phyloP scores from a whole-genome alignment of 2,797 vertebrate genomes.

The Schizopygopsis pylzovi region DNA sequence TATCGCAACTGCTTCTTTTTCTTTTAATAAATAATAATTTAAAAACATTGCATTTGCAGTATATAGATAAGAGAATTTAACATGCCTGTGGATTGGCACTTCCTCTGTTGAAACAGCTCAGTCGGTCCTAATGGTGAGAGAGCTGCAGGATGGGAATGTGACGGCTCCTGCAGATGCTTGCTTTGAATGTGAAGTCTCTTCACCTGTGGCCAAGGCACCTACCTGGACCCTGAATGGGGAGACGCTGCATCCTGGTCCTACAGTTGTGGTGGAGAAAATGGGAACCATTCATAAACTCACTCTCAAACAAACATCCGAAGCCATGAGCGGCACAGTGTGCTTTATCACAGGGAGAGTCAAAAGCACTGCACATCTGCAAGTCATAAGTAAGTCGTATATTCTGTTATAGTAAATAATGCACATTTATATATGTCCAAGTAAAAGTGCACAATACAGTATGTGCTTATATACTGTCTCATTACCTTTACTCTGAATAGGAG shows the following conservation, averaged over 20 bases:
- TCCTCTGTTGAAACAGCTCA: conserved; percentile 68
- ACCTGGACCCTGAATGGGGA: conserved; percentile 81
- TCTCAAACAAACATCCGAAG: conserved; percentile 69
- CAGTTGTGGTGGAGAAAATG: conserved; percentile 74
- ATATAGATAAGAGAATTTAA: neutral
- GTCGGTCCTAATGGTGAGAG: conserved; percentile 70
- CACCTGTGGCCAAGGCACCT: conserved; percentile 65
- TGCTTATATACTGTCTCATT: neutral
- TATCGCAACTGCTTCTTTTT: neutral
- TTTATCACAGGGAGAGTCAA: conserved; percentile 75
- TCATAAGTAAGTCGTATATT: conserved; percentile 66
- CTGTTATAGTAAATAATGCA: neutral
- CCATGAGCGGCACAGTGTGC: conserved; percentile 78
- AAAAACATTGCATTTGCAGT: neutral
- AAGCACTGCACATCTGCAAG: conserved; percentile 77
- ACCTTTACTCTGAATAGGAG: conserved; percentile 9
- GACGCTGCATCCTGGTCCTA: conserved; percentile 68
- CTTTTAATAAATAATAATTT: neutral
- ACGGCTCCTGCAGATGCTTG: conserved; percentile 72
- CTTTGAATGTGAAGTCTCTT: conserved; percentile 82
- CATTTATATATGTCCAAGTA: neutral
- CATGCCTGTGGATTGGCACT: neutral
- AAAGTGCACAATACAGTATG: neutral
- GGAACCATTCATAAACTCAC: conserved; percentile 78
- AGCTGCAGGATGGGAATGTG: conserved; percentile 77